These are phyloP conservation scores for Agapornis canus DNA, from an alignment of 2,797 vertebrate species.

Conservation along the genomic window DNA sequence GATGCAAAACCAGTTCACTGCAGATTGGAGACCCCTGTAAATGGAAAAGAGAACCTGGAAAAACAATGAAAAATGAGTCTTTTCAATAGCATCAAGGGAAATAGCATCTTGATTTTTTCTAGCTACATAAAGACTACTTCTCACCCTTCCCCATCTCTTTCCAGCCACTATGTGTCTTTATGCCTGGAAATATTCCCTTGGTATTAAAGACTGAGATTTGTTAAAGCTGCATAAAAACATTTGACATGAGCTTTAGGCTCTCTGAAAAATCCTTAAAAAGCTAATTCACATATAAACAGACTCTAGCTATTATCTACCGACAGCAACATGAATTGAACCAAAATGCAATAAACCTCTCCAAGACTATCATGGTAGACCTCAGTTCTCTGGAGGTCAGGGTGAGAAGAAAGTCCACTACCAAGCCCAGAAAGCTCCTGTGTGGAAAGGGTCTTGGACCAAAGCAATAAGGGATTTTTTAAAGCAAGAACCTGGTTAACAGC, in stretches of 20 bases:
- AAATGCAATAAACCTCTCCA: background rate
- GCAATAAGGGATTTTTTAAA: background rate
- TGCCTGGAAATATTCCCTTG: background rate
- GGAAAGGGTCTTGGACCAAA: background rate
- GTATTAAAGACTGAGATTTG: background rate
- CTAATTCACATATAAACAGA: background rate
- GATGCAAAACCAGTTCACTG: background rate
- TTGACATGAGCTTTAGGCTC: background rate
- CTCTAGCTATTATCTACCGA: background rate
- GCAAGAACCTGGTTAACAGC: background rate
- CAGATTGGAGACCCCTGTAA: background rate
- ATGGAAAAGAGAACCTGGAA: background rate
- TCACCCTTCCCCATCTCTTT: background rate
- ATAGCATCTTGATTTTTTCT: background rate
- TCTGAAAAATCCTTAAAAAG: conserved; percentile 11
- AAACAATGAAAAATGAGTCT: background rate
- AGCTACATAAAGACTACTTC: background rate
- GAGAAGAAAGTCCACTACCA: background rate
- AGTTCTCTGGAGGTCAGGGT: background rate
- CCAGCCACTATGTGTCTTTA: background rate
- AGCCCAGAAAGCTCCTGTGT: background rate
- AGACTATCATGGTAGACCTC: background rate
- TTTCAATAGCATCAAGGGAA: background rate
- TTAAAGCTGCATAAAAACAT: background rate
- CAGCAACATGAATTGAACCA: background rate